These are phyloP conservation scores for Oreochromis niloticus DNA, from an alignment of 2,113 vertebrate genomes.

Conservation along the genomic window DNA sequence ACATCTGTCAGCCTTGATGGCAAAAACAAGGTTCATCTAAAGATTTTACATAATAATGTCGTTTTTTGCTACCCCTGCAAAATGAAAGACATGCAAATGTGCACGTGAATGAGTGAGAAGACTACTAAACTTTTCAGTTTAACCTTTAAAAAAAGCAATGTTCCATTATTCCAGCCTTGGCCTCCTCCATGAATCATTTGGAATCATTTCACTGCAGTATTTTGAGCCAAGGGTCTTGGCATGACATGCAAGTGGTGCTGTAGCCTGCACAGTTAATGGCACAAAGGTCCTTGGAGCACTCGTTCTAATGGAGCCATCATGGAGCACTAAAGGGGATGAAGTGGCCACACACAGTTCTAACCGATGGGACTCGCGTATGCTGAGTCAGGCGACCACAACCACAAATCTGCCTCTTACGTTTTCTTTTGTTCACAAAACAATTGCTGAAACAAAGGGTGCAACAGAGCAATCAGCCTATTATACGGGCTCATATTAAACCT, in stretches of 20 bases:
- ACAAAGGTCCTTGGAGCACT: conserved; percentile 19
- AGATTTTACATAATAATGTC: not conserved
- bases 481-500: not conserved
- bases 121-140: not conserved
- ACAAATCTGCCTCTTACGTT: not conserved
- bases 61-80: not conserved
- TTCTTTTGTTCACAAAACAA: conserved; percentile 14
- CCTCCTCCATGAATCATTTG: conserved; percentile 21
- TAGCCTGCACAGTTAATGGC: conserved; percentile 24
- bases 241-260: conserved; percentile 21
- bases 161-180: conserved; percentile 4
- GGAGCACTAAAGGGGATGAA: conserved; percentile 10
- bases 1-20: not conserved
- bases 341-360: not conserved
- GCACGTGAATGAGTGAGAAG: not conserved
- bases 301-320: conserved; percentile 26
- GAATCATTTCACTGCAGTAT: not conserved
- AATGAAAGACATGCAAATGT: not conserved
- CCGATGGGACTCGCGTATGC: not conserved
- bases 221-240: conserved; percentile 37
- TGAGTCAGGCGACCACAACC: conserved; percentile 1
- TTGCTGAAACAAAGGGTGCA: not conserved
- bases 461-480: not conserved
- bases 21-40: not conserved
- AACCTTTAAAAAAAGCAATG: conserved; percentile 24